Conservation (phyloP, 2,888 invertebrate species). For the Euplagia quadripunctaria region DNA sequence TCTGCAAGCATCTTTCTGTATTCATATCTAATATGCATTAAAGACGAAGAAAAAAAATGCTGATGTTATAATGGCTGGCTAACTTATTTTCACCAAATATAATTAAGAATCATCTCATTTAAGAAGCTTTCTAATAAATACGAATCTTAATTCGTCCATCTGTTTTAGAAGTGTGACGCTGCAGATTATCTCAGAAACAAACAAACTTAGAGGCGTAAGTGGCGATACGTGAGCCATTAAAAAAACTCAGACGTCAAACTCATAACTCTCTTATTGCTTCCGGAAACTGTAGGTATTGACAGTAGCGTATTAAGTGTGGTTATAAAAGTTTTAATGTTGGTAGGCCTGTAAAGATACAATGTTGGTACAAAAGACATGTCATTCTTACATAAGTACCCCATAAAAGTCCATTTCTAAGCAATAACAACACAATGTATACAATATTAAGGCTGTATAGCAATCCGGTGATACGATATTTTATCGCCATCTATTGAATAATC, state of each 20-base stretch:
- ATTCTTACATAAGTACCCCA: not conserved
- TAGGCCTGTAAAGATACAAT: not conserved
- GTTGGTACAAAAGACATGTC: not conserved
- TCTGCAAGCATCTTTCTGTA: not conserved
- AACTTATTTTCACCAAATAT: not conserved
- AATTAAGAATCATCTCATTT: not conserved
- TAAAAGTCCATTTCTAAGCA: not conserved
- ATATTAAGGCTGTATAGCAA: not conserved
- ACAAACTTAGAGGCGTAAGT: not conserved
- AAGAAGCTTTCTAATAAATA: not conserved
- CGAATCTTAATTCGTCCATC: not conserved
- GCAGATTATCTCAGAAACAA: not conserved
- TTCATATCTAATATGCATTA: not conserved
- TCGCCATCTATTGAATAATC: not conserved
- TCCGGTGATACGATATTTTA: not conserved
- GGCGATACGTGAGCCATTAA: not conserved
- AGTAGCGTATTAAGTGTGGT: not conserved
- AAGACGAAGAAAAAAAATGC: not conserved
- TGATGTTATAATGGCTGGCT: not conserved
- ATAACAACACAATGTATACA: conserved; percentile 2
- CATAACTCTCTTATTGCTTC: not conserved
- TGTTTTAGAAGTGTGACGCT: not conserved
- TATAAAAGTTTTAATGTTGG: not conserved
- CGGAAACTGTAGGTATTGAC: not conserved
- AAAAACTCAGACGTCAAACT: not conserved